phyloP scores from a whole-genome alignment of 2,888 invertebrate species.

The Rhogogaster chlorosoma region DNA sequence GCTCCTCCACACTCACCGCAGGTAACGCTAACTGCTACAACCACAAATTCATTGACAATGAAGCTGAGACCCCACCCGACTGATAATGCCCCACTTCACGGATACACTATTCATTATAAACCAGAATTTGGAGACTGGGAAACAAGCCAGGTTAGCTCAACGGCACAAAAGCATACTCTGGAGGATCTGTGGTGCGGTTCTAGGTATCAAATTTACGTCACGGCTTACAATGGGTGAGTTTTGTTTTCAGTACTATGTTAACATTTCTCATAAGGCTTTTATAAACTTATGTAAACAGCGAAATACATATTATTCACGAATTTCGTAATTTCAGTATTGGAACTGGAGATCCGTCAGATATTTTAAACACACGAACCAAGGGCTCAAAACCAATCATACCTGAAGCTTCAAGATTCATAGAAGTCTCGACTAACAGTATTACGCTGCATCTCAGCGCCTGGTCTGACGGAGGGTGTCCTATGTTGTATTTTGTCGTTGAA shows the following conservation, averaged over 20 bases:
- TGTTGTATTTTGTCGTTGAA: slow-evolving; percentile 97
- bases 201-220: slow-evolving; percentile 95
- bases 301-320: background rate
- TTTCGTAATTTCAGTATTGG: slow-evolving; percentile 85
- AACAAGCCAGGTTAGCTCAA: slow-evolving; percentile 89
- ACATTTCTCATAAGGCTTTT: slow-evolving; percentile 5
- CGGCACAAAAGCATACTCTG: slow-evolving; percentile 90
- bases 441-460: slow-evolving; percentile 95
- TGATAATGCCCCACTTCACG: slow-evolving; percentile 93
- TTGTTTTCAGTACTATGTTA: background rate
- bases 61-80: slow-evolving; percentile 87
- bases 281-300: background rate
- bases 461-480: slow-evolving; percentile 97
- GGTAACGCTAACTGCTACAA: slow-evolving; percentile 86
- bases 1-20: slow-evolving; percentile 89
- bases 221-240: slow-evolving; percentile 92
- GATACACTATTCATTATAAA: slow-evolving; percentile 95
- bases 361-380: slow-evolving; percentile 93
- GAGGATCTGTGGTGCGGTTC: slow-evolving; percentile 96
- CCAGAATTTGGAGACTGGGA: slow-evolving; percentile 98
- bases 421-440: slow-evolving; percentile 95
- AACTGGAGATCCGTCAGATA: slow-evolving; percentile 94
- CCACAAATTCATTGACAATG: slow-evolving; percentile 87
- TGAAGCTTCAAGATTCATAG: slow-evolving; percentile 93
- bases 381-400: slow-evolving; percentile 97